Conservation (phyloP, 2,797 vertebrate species). For the Podarcis siculus region DNA sequence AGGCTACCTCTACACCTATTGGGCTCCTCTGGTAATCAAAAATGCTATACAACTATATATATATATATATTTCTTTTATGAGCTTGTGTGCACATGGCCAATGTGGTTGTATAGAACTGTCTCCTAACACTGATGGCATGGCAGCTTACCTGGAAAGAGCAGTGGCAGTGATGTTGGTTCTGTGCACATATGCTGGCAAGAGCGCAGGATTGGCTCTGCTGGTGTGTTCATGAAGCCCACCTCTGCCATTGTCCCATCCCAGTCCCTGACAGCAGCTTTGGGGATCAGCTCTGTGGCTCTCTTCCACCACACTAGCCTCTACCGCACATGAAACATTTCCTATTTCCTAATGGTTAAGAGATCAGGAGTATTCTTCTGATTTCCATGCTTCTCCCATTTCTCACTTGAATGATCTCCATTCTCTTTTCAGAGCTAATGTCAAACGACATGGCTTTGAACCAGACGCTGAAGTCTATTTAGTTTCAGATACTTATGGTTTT, state of each 20-base stretch:
- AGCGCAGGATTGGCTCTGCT: too few species aligned
- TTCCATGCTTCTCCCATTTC: neutral
- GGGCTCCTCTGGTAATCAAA: slow-evolving; percentile 94
- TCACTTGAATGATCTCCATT: neutral
- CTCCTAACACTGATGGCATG: too few species aligned
- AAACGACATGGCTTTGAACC: neutral
- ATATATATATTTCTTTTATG: neutral
- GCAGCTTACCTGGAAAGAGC: too few species aligned
- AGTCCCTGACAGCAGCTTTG: too few species aligned
- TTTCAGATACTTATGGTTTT: neutral
- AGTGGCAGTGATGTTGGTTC: too few species aligned
- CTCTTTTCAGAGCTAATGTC: neutral
- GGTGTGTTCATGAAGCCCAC: too few species aligned
- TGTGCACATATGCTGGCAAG: too few species aligned
- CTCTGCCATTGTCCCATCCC: too few species aligned
- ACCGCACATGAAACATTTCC: neutral
- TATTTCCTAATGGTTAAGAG: neutral
- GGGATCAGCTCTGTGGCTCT: too few species aligned
- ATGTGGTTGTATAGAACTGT: too few species aligned
- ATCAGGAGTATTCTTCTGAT: neutral
- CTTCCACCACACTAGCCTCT: too few species aligned
- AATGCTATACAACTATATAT: slow-evolving; percentile 44
- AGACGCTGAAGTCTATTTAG: neutral
- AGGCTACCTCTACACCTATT: slow-evolving; percentile 98
- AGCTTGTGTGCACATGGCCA: neutral